phyloP scores from a whole-genome alignment of 2,888 invertebrate species.

The Oconnorella tubifera region DNA sequence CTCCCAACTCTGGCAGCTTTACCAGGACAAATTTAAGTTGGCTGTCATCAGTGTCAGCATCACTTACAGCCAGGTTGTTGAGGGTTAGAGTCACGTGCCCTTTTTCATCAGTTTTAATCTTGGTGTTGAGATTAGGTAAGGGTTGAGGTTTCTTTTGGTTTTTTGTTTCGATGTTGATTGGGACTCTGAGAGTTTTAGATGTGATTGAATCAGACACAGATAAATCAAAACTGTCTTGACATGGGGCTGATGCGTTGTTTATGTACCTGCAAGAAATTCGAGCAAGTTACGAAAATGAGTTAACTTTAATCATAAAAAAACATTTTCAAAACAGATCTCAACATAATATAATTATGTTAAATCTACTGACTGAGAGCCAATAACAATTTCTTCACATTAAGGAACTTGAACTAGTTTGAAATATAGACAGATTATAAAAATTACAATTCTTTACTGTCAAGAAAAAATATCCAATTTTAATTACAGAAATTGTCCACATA shows the following conservation, averaged over 20 bases:
- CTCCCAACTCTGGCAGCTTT: slow-evolving; percentile 50
- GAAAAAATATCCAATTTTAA: too few species aligned
- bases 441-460: too few species aligned
- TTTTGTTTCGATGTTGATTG: slow-evolving; percentile 48
- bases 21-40: slow-evolving; percentile 49
- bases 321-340: too few species aligned
- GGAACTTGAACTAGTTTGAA: too few species aligned
- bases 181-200: slow-evolving; percentile 47
- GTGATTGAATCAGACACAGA: slow-evolving; percentile 50
- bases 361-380: neutral
- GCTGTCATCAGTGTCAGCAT: slow-evolving; percentile 50
- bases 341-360: slow-evolving; percentile 1
- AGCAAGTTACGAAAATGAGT: too few species aligned
- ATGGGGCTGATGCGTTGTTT: slow-evolving; percentile 50
- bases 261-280: slow-evolving; percentile 50
- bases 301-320: too few species aligned
- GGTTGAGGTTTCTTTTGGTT: slow-evolving; percentile 50
- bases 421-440: too few species aligned
- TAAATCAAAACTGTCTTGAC: slow-evolving; percentile 47
- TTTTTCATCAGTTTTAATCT: slow-evolving; percentile 51
- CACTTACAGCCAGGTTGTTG: slow-evolving; percentile 50
- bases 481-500: too few species aligned
- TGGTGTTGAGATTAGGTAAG: slow-evolving; percentile 42
- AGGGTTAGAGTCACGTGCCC: slow-evolving; percentile 46
- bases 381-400: neutral